Evolutionary conservation across 2,113 vertebrate species (phyloP), one percentile per base, ranked within the genome.

Genomic region (Taurulus bubalis): DNA sequence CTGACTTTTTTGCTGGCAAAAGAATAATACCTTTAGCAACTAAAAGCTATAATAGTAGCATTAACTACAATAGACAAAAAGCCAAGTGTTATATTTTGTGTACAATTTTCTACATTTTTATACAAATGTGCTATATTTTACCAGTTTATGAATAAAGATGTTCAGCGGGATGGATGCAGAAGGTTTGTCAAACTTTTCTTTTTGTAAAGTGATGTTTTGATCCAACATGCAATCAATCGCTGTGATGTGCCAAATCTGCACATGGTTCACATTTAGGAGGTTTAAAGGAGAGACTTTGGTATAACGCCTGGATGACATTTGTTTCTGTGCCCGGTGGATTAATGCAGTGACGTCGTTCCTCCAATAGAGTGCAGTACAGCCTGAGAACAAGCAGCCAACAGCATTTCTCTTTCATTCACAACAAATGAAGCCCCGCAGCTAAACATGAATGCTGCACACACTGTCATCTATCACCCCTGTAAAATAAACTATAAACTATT

Each of bases 41-140:
- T 76, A 83, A 91, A 92, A 91, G 89, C 87, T 92, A 90, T 93
- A 86, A 91, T 90, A 92, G 89, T 92, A 93, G 94, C 92, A 88
- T 94, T 92, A 94, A 94, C 93, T 95, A 91, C 93, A 93, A 87
- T 94, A 95, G 94, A 94, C 84, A 84, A 92, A 42, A 94, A 93
- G 86, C 83, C 92, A 94, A 94, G 93, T 94, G 93, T 93, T 95
- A 94, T 95, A 95, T 95, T 95, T 96, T 95, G 90, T 92, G 94
- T 95, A 95, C 88, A 92, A 90, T 96, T 95, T 95, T 95, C 92
- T 95, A 95, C 93, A 93, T 95, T 95, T 96, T 96, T 95, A 94
- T 96, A 95, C 93, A 95, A 95, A 95, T 94, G 93, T 95, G 93
- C 91, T 96, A 94, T 96, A 96, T 95, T 95, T 94, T 94, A 94